Evolutionary conservation across 2,113 vertebrate species (phyloP), one percentile per base, ranked within the genome.

Genomic region (Melanotaenia duboulayi): DNA sequence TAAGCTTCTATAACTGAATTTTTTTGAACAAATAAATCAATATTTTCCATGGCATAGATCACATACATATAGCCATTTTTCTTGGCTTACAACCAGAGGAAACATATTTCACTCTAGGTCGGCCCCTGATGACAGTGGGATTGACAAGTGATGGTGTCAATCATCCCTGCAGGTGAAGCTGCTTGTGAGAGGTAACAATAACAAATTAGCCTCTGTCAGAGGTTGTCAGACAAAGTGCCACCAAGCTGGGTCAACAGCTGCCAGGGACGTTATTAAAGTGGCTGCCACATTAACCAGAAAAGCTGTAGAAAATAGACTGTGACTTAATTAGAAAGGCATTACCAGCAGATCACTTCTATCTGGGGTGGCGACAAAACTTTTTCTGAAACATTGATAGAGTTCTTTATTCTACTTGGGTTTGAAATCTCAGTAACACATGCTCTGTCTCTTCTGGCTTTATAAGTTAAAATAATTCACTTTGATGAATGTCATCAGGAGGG

Each of bases 161-260:
- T 83, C 74, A 71, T 76, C 73, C 74, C 85, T 78, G 22, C 76
- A 77, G 83, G 85, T 86, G 78, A 81, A 32, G 64, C 75, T 58
- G 66, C 73, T 83, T 40, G 64, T 51, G 9, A 75, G 37, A 72
- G 69, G 35, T 23, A 55, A 59, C 11, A 68, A 80, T 64, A 80
- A 82, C 76, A 70, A 89, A 88, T 91, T 82, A 84, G 82, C 87
- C 79, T 83, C 80, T 87, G 88, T 84, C 85, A 88, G 76, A 76
- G 61, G 60, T 78, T 78, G 81, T 84, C 86, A 83, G 64, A 77
- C 60, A 12, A 52, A 74, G 58, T 39, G 48, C 68, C 65, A 74
- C 73, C 42, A 65, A 69, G 62, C 58, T 74, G 73, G 86, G 79
- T 84, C 85, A 90, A 78, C 78, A 84, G 86, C 87, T 88, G 86